A percentile compares a stretch with the other conserved stretches of the same genome.
phyloP scores from a whole-genome alignment of 2,797 vertebrate genomes.

The Hippoglossus hippoglossus region DNA sequence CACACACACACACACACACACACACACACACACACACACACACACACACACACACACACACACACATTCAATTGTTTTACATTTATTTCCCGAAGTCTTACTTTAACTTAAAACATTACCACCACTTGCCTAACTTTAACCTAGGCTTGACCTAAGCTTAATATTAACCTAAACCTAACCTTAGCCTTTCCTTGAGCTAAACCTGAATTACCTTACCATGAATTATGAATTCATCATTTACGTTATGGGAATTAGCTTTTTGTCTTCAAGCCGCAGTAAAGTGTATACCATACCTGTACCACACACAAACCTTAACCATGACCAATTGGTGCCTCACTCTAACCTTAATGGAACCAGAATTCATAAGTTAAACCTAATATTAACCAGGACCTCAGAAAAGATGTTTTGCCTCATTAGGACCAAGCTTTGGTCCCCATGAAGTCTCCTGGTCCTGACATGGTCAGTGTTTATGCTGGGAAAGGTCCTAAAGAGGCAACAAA shows the following conservation, averaged over 20 bases:
- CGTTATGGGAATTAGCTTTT: neutral
- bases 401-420: too few relatives aligned
- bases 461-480: neutral
- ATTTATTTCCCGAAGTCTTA: too few relatives aligned
- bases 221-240: too few relatives aligned
- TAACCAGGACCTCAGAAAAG: neutral
- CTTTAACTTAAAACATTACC: neutral
- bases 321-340: too few relatives aligned
- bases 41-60: conserved; percentile 16
- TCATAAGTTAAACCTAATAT: too few relatives aligned
- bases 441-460: too few relatives aligned
- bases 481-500: neutral
- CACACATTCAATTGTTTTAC: neutral
- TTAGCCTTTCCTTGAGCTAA: neutral
- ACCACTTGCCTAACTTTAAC: neutral
- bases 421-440: too few relatives aligned
- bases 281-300: too few relatives aligned
- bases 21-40: conserved; percentile 9
- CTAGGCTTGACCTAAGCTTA: neutral
- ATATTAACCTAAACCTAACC: neutral
- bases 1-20: conserved; percentile 23
- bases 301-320: too few relatives aligned
- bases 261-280: neutral
- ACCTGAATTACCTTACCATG: too few relatives aligned
- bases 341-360: too few relatives aligned